phyloP scores from a whole-genome alignment of 1,140 invertebrate species.

The Zaprionus ghesquierei region DNA sequence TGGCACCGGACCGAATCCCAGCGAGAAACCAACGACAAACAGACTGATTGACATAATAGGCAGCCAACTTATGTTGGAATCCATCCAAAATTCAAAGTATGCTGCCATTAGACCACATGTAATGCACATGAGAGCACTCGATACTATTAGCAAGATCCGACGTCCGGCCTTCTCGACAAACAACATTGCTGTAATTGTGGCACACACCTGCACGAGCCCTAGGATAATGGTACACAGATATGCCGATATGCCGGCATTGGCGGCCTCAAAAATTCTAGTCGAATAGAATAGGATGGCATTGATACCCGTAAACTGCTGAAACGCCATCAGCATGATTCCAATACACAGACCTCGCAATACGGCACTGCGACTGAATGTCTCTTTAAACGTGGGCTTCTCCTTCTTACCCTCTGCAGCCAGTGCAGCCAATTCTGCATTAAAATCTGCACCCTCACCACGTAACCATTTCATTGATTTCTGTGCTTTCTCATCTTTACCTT shows the following conservation, averaged over 20 bases:
- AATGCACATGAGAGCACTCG: conserved; percentile 85
- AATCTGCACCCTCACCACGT: conserved; percentile 86
- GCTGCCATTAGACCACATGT: conserved; percentile 85
- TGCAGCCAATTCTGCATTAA: conserved; percentile 24
- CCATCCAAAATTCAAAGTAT: conserved; percentile 85
- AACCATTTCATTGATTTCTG: conserved; percentile 86
- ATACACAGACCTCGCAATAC: conserved; percentile 38
- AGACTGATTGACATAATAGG: conserved; percentile 88
- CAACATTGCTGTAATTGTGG: conserved; percentile 86
- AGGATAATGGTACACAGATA: conserved; percentile 87
- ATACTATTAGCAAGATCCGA: conserved; percentile 87
- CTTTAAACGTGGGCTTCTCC: neutral
- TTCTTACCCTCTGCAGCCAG: neutral
- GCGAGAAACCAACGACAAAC: conserved; percentile 90
- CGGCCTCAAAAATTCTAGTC: conserved; percentile 47
- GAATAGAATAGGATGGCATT: conserved; percentile 69
- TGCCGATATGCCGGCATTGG: conserved; percentile 6
- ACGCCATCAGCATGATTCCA: conserved; percentile 51
- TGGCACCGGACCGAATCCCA: conserved; percentile 92
- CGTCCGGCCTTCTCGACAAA: conserved; percentile 87
- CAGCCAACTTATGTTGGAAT: conserved; percentile 84
- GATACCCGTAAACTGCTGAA: conserved; percentile 67
- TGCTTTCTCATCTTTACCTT: conserved; percentile 86
- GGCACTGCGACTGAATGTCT: neutral
- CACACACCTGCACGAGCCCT: conserved; percentile 88